These are phyloP conservation scores for Arothron firmamentum DNA, from an alignment of 2,113 vertebrate genomes.

Conservation along the genomic window DNA sequence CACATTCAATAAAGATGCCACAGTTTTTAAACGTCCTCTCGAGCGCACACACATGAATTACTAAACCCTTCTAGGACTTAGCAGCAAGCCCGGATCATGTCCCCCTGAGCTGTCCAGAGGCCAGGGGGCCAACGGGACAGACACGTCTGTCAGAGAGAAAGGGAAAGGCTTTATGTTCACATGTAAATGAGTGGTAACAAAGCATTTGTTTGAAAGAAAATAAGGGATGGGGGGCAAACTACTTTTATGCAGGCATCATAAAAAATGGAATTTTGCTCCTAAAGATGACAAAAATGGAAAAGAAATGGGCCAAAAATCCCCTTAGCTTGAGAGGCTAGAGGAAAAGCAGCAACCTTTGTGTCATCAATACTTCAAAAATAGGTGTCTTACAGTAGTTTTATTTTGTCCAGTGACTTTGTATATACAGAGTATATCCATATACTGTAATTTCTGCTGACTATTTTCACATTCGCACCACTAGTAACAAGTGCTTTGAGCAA, in stretches of 20 bases:
- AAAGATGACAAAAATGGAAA: conserved; percentile 49
- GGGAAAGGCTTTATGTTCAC: conserved; percentile 41
- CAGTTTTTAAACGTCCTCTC: conserved; percentile 70
- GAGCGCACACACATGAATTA: conserved; percentile 72
- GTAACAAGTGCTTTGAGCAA: conserved; percentile 75
- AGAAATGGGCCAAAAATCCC: conserved; percentile 52
- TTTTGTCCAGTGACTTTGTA: conserved; percentile 70
- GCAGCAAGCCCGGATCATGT: too few relatives aligned
- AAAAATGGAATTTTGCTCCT: conserved; percentile 36
- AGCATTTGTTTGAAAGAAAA: conserved; percentile 4
- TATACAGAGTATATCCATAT: conserved; percentile 78
- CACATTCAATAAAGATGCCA: conserved; percentile 26
- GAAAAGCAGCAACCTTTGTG: conserved; percentile 70
- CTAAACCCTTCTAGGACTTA: conserved; percentile 55
- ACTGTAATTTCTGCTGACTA: conserved; percentile 72
- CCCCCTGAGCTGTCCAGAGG: conserved; percentile 22
- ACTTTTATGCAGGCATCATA: conserved; percentile 39
- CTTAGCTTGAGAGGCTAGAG: conserved; percentile 49
- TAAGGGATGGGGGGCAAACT: conserved; percentile 25
- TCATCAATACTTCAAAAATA: conserved; percentile 76
- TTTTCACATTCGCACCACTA: conserved; percentile 80
- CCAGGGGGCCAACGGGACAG: conserved; percentile 32
- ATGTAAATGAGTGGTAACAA: conserved; percentile 54
- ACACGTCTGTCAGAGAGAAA: conserved; percentile 34
- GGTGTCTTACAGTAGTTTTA: conserved; percentile 77